These are phyloP conservation scores for Acanthosoma haemorrhoidale DNA, from an alignment of 2,888 invertebrate genomes.

Conservation along the genomic window DNA sequence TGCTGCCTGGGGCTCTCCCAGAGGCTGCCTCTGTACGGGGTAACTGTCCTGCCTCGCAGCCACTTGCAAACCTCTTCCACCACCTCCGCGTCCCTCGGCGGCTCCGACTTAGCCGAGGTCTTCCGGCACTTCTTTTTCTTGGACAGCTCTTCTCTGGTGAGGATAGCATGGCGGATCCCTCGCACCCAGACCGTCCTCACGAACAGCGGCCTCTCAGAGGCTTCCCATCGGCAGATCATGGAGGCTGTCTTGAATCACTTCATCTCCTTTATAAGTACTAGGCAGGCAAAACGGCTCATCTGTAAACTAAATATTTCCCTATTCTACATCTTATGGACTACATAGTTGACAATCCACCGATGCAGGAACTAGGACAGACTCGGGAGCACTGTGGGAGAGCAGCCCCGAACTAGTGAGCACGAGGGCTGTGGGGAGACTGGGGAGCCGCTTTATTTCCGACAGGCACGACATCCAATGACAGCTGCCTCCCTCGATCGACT, in stretches of 20 bases:
- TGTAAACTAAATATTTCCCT: too few relatives aligned
- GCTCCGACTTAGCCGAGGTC: not conserved
- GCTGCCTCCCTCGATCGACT: slow-evolving; percentile 21
- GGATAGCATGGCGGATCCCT: slow-evolving; percentile 63
- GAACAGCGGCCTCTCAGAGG: slow-evolving; percentile 54
- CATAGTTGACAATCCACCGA: too few relatives aligned
- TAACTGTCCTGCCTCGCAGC: slow-evolving; percentile 13
- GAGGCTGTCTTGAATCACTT: too few relatives aligned
- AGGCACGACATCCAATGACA: slow-evolving; percentile 33
- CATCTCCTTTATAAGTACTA: not conserved
- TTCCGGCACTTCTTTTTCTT: slow-evolving; percentile 6
- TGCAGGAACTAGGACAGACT: too few relatives aligned
- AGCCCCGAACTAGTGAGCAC: not conserved
- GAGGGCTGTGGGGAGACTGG: slow-evolving; percentile 13
- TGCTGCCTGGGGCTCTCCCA: slow-evolving; percentile 30
- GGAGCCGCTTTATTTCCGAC: slow-evolving; percentile 28
- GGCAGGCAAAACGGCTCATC: not conserved
- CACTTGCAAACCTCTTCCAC: not conserved
- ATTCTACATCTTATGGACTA: too few relatives aligned
- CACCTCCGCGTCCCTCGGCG: not conserved
- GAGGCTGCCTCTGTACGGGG: slow-evolving; percentile 32
- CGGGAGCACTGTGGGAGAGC: too few relatives aligned
- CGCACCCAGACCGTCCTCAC: slow-evolving; percentile 63
- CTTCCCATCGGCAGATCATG: slow-evolving; percentile 52
- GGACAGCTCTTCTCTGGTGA: slow-evolving; percentile 58